A percentile compares a stretch with the other conserved stretches of the same genome.
Evolutionary conservation across 2,113 vertebrate genomes (phyloP).

Genomic region (Psilopogon haemacephalus): DNA sequence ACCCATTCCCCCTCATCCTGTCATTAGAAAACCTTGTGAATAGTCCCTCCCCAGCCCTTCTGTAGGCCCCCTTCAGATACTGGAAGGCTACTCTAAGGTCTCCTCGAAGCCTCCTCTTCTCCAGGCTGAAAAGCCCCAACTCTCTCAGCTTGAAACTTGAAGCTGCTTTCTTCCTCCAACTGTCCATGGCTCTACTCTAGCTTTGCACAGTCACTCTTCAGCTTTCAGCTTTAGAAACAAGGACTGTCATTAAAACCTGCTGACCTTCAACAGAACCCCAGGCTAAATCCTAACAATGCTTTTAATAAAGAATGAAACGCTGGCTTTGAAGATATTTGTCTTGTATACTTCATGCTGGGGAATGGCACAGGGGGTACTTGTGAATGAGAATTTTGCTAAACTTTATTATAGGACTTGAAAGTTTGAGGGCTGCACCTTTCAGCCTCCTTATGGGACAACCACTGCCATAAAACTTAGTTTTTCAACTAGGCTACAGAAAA

Average conservation of each 20-base stretch:
- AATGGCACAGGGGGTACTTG: not conserved
- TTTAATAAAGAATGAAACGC: not conserved
- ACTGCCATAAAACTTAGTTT: not conserved
- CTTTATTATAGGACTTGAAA: not conserved
- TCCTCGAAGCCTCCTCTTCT: too few species aligned
- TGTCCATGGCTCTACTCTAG: not conserved
- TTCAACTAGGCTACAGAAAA: not conserved
- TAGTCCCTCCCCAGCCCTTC: too few species aligned
- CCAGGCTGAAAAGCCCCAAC: too few species aligned
- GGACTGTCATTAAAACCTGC: not conserved
- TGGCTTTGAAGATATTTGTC: not conserved
- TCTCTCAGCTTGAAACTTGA: not conserved
- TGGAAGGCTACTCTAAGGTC: too few species aligned
- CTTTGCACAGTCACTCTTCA: not conserved
- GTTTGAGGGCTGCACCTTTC: not conserved
- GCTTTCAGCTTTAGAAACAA: rapidly evolving
- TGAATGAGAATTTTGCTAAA: not conserved
- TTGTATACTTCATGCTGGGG: not conserved
- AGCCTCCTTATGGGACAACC: not conserved
- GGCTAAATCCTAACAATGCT: not conserved
- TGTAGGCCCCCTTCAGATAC: too few species aligned
- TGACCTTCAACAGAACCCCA: not conserved
- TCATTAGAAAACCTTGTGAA: too few species aligned
- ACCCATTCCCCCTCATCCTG: too few species aligned
- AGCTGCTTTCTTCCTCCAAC: not conserved